phyloP scores from a whole-genome alignment of 2,113 vertebrate genomes.

The Atrichornis clamosus region DNA sequence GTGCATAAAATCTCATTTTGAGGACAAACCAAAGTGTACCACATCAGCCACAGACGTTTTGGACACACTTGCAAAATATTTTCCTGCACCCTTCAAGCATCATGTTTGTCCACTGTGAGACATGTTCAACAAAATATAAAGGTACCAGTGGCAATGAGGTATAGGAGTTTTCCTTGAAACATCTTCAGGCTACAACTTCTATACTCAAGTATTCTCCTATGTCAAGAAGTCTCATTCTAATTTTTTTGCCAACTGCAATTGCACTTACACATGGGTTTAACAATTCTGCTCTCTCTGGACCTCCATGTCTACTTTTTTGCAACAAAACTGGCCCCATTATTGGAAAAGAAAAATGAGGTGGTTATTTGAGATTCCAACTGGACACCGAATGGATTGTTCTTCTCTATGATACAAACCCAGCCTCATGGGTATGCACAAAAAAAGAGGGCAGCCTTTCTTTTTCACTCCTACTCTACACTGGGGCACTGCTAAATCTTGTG shows the following conservation, averaged over 20 bases:
- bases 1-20: background rate
- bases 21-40: background rate
- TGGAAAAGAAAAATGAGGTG: conserved; percentile 18
- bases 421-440: background rate
- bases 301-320: background rate
- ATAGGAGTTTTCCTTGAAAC: background rate
- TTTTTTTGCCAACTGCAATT: background rate
- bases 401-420: background rate
- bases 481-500: background rate
- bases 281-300: background rate
- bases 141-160: background rate
- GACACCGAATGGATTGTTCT: conserved; percentile 15
- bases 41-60: background rate
- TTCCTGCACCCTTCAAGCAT: background rate
- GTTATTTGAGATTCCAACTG: conserved; percentile 27
- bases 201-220: background rate
- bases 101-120: background rate
- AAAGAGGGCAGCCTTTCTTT: background rate
- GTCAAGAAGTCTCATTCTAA: background rate
- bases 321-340: background rate
- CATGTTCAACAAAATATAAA: background rate
- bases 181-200: background rate
- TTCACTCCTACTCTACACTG: background rate
- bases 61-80: background rate
- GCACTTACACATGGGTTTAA: background rate